Evolutionary conservation across 2,888 invertebrate genomes (phyloP).

Genomic region (Nowickia ferox): DNA sequence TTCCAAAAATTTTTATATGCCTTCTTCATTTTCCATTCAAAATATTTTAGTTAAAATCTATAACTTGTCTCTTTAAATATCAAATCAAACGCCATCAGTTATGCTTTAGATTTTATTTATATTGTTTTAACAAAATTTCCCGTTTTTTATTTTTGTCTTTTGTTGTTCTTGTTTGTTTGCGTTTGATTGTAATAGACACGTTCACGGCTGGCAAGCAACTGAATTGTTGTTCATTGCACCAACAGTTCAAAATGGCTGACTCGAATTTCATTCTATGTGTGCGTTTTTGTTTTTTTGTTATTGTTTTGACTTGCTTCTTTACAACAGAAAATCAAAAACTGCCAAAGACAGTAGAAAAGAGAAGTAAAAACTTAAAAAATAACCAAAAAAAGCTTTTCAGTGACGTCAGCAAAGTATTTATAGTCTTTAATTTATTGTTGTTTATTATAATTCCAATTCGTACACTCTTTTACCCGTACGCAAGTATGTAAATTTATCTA

Average conservation of each 20-base stretch:
- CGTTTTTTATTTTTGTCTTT: background rate
- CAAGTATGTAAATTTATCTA: background rate
- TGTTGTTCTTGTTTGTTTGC: background rate
- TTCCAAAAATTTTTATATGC: slow-evolving; percentile 12
- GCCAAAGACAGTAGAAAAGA: slow-evolving; percentile 53
- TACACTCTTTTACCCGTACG: background rate
- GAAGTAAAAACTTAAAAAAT: slow-evolving; percentile 5
- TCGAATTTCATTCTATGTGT: slow-evolving; percentile 58
- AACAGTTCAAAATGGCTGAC: slow-evolving; percentile 74
- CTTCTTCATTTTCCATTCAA: background rate
- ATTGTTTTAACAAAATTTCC: slow-evolving; percentile 23
- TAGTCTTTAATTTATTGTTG: slow-evolving; percentile 47
- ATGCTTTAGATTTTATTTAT: slow-evolving; percentile 32
- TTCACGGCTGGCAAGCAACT: slow-evolving; percentile 79
- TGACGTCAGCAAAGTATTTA: slow-evolving; percentile 78
- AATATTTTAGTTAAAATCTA: background rate
- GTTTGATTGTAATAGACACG: slow-evolving; percentile 71
- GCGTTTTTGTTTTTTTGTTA: slow-evolving; percentile 68
- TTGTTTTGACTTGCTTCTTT: slow-evolving; percentile 74
- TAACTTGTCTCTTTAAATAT: slow-evolving; percentile 12
- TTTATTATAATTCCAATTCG: background rate
- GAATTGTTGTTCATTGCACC: slow-evolving; percentile 69
- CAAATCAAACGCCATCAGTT: slow-evolving; percentile 39
- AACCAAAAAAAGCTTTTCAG: slow-evolving; percentile 76
- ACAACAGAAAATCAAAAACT: slow-evolving; percentile 33